These are phyloP conservation scores for Drosophila athabasca DNA, from an alignment of 1,140 invertebrate species.

Conservation along the genomic window DNA sequence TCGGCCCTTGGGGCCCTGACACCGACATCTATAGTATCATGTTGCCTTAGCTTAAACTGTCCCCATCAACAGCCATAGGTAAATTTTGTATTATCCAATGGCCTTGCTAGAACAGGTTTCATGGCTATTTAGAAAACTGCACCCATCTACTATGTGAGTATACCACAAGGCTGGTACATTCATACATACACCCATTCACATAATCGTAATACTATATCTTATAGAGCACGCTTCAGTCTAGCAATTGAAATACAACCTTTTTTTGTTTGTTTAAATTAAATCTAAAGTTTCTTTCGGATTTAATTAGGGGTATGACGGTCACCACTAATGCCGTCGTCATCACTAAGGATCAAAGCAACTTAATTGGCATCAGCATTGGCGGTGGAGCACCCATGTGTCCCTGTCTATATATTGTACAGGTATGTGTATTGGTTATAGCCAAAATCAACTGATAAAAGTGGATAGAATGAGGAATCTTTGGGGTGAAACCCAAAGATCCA, in stretches of 20 bases:
- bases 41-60: conserved; percentile 25
- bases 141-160: conserved; percentile 58
- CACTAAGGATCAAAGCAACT: conserved; percentile 96
- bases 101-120: conserved; percentile 51
- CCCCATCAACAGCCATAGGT: conserved; percentile 18
- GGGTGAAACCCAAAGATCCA: not conserved
- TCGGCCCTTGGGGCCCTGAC: conserved; percentile 2
- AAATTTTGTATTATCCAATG: conserved; percentile 26
- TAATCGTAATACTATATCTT: not conserved
- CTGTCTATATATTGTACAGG: conserved; percentile 98
- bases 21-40: not conserved
- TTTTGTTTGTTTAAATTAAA: not conserved
- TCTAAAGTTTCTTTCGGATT: not conserved
- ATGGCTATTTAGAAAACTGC: conserved; percentile 49
- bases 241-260: not conserved
- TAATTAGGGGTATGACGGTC: conserved; percentile 96
- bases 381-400: conserved; percentile 98
- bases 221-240: conserved; percentile 35
- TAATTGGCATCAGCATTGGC: conserved; percentile 99
- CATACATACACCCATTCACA: conserved; percentile 10
- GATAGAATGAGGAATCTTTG: not conserved
- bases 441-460: conserved; percentile 3
- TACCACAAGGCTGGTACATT: conserved; percentile 26
- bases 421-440: conserved; percentile 76
- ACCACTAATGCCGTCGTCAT: conserved; percentile 96